Conservation (phyloP, 2,888 invertebrate genomes). For the Noctua janthina region DNA sequence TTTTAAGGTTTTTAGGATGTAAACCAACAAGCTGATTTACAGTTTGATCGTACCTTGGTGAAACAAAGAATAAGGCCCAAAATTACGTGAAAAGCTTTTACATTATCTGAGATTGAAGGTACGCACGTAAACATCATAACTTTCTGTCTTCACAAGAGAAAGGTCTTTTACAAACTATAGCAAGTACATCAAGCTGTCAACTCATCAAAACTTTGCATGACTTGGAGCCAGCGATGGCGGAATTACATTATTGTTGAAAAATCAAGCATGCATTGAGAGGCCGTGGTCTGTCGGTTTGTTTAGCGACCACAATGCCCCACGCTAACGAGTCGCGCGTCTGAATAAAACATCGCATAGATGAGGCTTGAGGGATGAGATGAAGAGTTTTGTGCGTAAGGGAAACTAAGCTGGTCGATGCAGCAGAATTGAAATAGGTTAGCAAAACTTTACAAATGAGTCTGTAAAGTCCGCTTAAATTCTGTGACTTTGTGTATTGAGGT, state of each 20-base stretch:
- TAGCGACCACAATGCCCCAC: slow-evolving; percentile 87
- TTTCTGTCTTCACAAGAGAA: slow-evolving; percentile 4
- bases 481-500: background rate
- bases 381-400: slow-evolving; percentile 60
- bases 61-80: background rate
- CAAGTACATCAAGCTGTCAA: slow-evolving; percentile 43
- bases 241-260: slow-evolving; percentile 75
- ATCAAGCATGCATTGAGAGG: slow-evolving; percentile 80
- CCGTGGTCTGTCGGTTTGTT: slow-evolving; percentile 83
- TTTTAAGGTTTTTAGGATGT: background rate
- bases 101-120: background rate
- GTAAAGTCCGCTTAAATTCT: background rate
- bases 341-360: slow-evolving; percentile 86
- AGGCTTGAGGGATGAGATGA: slow-evolving; percentile 65
- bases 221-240: slow-evolving; percentile 25
- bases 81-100: background rate
- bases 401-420: background rate
- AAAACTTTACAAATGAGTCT: background rate
- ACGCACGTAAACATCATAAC: background rate
- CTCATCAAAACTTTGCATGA: slow-evolving; percentile 59
- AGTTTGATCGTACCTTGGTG: background rate
- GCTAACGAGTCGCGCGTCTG: slow-evolving; percentile 88
- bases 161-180: background rate
- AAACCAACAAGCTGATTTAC: background rate
- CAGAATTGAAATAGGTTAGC: background rate